A percentile compares a stretch with the other conserved stretches of the same genome.
Evolutionary conservation across 2,113 vertebrate species (phyloP).

Genomic region (Cinclus mexicanus): DNA sequence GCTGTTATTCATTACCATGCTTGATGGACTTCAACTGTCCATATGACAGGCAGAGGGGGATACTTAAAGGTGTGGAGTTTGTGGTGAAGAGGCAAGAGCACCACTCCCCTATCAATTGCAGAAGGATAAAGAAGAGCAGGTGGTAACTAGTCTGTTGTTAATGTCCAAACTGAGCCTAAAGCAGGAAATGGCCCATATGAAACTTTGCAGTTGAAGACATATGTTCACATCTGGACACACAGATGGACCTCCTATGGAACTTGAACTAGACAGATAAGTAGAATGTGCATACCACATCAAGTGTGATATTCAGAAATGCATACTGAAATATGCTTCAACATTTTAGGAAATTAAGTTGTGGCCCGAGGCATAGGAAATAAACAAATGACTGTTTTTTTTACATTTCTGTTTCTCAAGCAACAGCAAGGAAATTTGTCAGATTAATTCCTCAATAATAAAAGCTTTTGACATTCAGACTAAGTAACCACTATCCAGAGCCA

Average conservation of each 20-base stretch:
- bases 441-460: neutral
- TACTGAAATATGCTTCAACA: neutral
- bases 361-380: neutral
- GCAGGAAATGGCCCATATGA: neutral
- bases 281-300: neutral
- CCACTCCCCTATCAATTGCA: neutral
- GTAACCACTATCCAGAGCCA: neutral
- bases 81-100: neutral
- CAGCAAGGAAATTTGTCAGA: neutral
- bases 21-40: neutral
- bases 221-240: neutral
- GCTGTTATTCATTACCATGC: neutral
- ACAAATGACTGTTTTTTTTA: neutral
- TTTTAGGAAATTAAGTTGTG: neutral
- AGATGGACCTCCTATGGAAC: constrained; percentile 1
- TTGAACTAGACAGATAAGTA: neutral
- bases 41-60: neutral
- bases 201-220: neutral
- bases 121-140: neutral
- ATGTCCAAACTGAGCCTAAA: neutral
- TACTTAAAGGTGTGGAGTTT: neutral
- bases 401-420: neutral
- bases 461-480: neutral
- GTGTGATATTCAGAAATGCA: neutral
- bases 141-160: neutral